A percentile compares a stretch with the other conserved stretches of the same genome.
These are phyloP conservation scores for Eublepharis macularius DNA, from an alignment of 2,113 vertebrate genomes.

Conservation along the genomic window DNA sequence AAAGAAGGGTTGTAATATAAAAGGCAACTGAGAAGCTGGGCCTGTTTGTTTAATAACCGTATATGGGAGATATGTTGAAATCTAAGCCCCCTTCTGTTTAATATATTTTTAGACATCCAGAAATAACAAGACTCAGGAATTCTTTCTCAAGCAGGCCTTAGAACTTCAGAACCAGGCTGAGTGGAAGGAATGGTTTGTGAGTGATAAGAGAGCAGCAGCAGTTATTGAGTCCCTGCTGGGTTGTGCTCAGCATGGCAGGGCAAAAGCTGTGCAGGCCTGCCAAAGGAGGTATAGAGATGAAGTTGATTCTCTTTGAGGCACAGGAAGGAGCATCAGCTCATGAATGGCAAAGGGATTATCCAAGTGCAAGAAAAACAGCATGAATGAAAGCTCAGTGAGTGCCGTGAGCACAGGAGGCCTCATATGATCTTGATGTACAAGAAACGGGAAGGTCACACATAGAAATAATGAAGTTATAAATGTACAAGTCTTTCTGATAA, in stretches of 20 bases:
- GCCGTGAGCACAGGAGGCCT: not conserved
- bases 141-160: constrained; percentile 89
- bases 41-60: not conserved
- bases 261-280: not conserved
- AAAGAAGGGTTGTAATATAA: accelerated
- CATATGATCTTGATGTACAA: not conserved
- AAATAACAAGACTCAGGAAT: constrained; percentile 92
- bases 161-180: constrained; percentile 93
- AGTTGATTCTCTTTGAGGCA: not conserved
- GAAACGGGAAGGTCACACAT: not conserved
- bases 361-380: not conserved
- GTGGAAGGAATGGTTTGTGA: constrained; percentile 98
- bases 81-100: not conserved
- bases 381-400: not conserved
- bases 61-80: no score
- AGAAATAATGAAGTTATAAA: accelerated
- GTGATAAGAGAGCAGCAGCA: no score
- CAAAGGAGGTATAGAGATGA: not conserved
- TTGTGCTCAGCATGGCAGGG: not conserved
- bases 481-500: not conserved
- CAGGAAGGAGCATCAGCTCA: not conserved
- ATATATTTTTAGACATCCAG: constrained; percentile 80
- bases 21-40: not conserved
- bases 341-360: not conserved
- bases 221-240: not conserved